Evolutionary conservation across 1,140 invertebrate genomes (phyloP).

Genomic region (Cataglyphis hispanica): DNA sequence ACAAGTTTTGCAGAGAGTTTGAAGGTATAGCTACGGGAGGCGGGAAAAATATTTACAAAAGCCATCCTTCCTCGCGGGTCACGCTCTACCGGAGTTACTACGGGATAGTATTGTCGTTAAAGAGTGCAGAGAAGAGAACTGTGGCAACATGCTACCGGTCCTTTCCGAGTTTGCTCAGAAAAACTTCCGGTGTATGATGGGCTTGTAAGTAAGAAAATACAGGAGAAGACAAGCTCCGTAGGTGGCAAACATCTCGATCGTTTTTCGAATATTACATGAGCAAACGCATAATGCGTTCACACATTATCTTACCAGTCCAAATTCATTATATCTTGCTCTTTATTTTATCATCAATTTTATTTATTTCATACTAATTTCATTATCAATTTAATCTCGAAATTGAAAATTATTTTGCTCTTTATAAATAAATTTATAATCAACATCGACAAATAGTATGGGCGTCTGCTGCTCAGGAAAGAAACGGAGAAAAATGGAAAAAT

Average conservation of each 20-base stretch:
- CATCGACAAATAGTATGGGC: conserved; percentile 4
- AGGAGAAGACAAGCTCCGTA: conserved; percentile 65
- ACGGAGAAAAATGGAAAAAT: neutral
- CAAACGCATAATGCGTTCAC: neutral
- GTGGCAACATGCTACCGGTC: conserved; percentile 74
- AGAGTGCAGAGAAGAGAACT: conserved; percentile 70
- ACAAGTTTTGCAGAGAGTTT: neutral
- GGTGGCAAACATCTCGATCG: conserved; percentile 67
- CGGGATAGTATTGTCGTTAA: conserved; percentile 59
- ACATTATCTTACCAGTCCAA: conserved; percentile 30
- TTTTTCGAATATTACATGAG: conserved; percentile 19
- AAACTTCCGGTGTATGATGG: conserved; percentile 60
- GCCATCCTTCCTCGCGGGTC: conserved; percentile 37
- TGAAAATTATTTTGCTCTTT: neutral
- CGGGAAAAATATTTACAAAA: conserved; percentile 72
- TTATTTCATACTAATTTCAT: conserved; percentile 15
- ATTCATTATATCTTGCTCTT: neutral
- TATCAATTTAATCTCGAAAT: conserved; percentile 5
- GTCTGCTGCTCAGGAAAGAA: conserved; percentile 10
- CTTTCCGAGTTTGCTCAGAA: conserved; percentile 68
- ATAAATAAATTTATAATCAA: neutral
- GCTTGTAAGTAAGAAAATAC: conserved; percentile 60
- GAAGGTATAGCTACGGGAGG: conserved; percentile 29
- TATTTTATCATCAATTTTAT: neutral
- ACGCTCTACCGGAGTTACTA: conserved; percentile 53